These are phyloP conservation scores for Leiothrix lutea DNA, from an alignment of 2,113 vertebrate species.

Conservation along the genomic window DNA sequence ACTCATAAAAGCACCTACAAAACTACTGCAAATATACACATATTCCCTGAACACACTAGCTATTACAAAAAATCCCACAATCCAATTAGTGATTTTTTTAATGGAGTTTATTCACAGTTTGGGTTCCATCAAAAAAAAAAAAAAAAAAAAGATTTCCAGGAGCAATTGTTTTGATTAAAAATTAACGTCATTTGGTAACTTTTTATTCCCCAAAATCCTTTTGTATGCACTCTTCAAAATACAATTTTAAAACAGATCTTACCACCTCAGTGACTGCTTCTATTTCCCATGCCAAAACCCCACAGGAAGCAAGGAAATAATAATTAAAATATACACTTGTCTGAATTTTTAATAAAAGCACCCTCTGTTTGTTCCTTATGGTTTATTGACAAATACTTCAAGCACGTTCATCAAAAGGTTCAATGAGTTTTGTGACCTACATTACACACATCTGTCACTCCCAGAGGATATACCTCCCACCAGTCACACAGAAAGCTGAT, in stretches of 20 bases:
- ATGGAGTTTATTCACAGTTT: background rate
- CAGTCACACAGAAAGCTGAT: background rate
- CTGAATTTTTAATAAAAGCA: background rate
- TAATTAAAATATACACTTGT: background rate
- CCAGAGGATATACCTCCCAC: background rate
- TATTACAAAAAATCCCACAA: background rate
- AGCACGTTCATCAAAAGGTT: background rate
- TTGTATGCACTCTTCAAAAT: background rate
- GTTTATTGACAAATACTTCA: background rate
- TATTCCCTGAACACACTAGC: background rate
- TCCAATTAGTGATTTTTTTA: background rate
- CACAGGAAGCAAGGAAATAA: background rate
- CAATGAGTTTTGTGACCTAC: background rate
- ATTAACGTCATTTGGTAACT: background rate
- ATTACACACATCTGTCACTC: background rate
- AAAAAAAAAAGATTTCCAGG: background rate
- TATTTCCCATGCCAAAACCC: background rate
- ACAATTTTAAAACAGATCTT: background rate
- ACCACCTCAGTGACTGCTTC: background rate
- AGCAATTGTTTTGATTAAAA: background rate
- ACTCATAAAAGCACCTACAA: background rate
- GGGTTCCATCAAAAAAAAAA: background rate
- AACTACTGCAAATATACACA: background rate
- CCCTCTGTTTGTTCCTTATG: background rate
- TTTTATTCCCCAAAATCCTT: background rate